Conservation (phyloP, 2,113 vertebrate genomes). For the Stictonetta naevosa region DNA sequence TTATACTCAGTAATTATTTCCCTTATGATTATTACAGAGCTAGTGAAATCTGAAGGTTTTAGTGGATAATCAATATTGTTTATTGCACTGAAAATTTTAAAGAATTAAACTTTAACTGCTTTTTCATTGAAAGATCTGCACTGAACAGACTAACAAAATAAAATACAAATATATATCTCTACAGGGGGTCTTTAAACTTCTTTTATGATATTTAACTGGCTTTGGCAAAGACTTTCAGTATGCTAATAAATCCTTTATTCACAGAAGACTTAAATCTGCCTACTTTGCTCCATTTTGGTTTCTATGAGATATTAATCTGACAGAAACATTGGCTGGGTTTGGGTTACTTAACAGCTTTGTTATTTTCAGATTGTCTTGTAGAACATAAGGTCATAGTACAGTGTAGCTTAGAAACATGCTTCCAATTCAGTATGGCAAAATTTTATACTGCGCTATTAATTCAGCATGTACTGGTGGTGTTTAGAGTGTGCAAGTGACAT, state of each 20-base stretch:
- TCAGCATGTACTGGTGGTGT: not conserved
- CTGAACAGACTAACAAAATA: conserved; percentile 66
- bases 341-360: conserved; percentile 62
- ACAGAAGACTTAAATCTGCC: conserved; percentile 69
- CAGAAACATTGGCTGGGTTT: conserved; percentile 56
- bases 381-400: conserved; percentile 54
- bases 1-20: conserved; percentile 56
- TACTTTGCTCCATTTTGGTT: conserved; percentile 67
- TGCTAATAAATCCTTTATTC: conserved; percentile 74
- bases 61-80: conserved; percentile 71
- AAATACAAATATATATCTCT: conserved; percentile 66
- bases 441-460: conserved; percentile 17
- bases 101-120: conserved; percentile 69
- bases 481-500: conserved; percentile 23
- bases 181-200: conserved; percentile 52
- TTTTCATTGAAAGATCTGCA: conserved; percentile 53
- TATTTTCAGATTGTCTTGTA: conserved; percentile 65
- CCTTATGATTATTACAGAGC: conserved; percentile 44
- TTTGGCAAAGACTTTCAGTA: conserved; percentile 64
- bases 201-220: conserved; percentile 69
- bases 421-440: conserved; percentile 44
- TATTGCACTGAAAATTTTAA: conserved; percentile 69
- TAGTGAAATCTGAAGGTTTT: conserved; percentile 68
- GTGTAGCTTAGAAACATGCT: conserved; percentile 35
- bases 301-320: conserved; percentile 66